Percentiles rank a stretch among this genome's conserved stretches.
phyloP scores from a whole-genome alignment of 2,113 vertebrate species.

The Tinamus guttatus region DNA sequence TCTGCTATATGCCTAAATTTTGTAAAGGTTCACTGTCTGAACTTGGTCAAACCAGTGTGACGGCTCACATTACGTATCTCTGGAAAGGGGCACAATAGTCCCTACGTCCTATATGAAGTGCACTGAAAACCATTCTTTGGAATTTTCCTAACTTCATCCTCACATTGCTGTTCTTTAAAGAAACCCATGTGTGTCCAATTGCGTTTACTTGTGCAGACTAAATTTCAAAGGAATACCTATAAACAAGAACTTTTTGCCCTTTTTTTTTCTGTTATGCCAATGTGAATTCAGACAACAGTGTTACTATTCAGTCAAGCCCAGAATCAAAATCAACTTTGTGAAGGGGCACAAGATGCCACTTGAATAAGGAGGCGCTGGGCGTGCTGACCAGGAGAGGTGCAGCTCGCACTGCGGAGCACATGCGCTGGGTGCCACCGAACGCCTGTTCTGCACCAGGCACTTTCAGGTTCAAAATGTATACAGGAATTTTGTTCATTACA shows the following conservation, averaged over 20 bases:
- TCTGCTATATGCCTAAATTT: background rate
- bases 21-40: background rate
- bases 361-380: background rate
- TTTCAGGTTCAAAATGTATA: background rate
- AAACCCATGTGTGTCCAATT: background rate
- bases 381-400: background rate
- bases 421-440: background rate
- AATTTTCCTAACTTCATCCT: background rate
- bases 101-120: background rate
- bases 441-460: background rate
- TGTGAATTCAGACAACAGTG: background rate
- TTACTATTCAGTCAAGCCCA: background rate
- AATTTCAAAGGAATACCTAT: background rate
- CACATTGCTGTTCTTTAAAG: background rate
- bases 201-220: rapidly evolving
- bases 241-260: too few species aligned
- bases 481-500: background rate
- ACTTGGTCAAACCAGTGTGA: background rate
- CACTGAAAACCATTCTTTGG: background rate
- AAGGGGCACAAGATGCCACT: background rate
- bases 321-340: background rate
- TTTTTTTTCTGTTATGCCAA: background rate
- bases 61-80: background rate
- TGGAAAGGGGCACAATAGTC: background rate
- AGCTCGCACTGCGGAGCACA: background rate